phyloP scores from a whole-genome alignment of 2,797 vertebrate species.

The Betta splendens region DNA sequence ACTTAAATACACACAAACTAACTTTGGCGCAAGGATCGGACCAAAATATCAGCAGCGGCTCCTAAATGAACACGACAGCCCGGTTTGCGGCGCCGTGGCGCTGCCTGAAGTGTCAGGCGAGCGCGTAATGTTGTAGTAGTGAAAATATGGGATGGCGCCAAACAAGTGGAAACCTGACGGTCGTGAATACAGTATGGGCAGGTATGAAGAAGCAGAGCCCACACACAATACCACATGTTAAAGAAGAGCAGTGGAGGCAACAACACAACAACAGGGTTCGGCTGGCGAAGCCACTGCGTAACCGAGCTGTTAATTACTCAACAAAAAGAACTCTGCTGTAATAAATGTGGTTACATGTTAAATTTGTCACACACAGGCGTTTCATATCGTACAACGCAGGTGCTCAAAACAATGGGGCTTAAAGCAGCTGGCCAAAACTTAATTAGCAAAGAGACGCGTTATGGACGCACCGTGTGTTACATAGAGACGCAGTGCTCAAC shows the following conservation, averaged over 20 bases:
- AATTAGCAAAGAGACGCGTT: background rate
- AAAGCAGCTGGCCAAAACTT: background rate
- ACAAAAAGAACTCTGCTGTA: background rate
- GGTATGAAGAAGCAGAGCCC: constrained; percentile 1
- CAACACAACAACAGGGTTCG: constrained; percentile 44
- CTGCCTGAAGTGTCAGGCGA: constrained; percentile 35
- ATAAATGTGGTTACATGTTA: too few relatives aligned
- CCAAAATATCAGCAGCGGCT: constrained; percentile 28
- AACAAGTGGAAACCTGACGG: constrained; percentile 60
- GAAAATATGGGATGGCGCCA: constrained; percentile 51
- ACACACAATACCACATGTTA: constrained; percentile 36
- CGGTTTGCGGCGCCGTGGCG: constrained; percentile 9
- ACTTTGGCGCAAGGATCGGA: constrained; percentile 8
- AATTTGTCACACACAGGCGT: too few relatives aligned
- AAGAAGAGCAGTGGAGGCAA: constrained; percentile 1
- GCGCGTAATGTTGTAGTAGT: constrained; percentile 33
- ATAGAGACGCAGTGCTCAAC: constrained; percentile 66
- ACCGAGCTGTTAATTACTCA: constrained; percentile 29
- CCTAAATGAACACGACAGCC: constrained; percentile 22
- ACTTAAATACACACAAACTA: constrained; percentile 6
- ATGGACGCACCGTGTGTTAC: too few relatives aligned
- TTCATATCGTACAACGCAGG: too few relatives aligned
- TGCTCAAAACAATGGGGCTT: background rate
- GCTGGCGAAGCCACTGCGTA: constrained; percentile 15
- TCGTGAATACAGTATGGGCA: constrained; percentile 36